Conservation (phyloP, 2,888 invertebrate genomes). For the Tachina fera region DNA sequence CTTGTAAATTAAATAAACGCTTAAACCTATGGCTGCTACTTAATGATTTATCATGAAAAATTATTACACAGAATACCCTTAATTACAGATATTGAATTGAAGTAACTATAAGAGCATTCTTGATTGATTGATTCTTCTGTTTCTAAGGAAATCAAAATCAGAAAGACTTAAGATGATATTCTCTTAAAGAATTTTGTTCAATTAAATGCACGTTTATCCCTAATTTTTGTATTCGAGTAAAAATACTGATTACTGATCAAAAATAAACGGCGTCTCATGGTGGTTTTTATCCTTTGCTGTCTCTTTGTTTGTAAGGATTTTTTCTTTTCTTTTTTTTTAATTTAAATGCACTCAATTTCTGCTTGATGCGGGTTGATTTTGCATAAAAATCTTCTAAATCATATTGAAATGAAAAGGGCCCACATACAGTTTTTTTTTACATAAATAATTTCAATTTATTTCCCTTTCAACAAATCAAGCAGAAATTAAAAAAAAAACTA, state of each 20-base stretch:
- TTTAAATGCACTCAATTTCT: neutral
- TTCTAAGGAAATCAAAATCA: neutral
- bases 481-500: neutral
- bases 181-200: neutral
- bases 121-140: constrained; percentile 17
- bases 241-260: constrained; percentile 19
- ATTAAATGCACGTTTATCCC: constrained; percentile 24
- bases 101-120: neutral
- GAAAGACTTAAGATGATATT: neutral
- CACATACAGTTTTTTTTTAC: constrained; percentile 33
- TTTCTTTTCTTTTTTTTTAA: neutral
- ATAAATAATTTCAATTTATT: constrained; percentile 32
- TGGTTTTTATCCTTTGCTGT: constrained; percentile 31
- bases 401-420: constrained; percentile 38
- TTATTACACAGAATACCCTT: constrained; percentile 5
- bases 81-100: neutral
- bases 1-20: constrained; percentile 40
- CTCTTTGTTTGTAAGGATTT: neutral
- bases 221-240: neutral
- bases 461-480: constrained; percentile 45
- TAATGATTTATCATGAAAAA: constrained; percentile 43
- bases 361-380: constrained; percentile 22
- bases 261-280: neutral
- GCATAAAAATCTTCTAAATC: constrained; percentile 28
- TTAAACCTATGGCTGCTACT: constrained; percentile 6